Conservation (phyloP, 35 echinoderm and acorn worm genomes). For the Eucidaris tribuloides region DNA sequence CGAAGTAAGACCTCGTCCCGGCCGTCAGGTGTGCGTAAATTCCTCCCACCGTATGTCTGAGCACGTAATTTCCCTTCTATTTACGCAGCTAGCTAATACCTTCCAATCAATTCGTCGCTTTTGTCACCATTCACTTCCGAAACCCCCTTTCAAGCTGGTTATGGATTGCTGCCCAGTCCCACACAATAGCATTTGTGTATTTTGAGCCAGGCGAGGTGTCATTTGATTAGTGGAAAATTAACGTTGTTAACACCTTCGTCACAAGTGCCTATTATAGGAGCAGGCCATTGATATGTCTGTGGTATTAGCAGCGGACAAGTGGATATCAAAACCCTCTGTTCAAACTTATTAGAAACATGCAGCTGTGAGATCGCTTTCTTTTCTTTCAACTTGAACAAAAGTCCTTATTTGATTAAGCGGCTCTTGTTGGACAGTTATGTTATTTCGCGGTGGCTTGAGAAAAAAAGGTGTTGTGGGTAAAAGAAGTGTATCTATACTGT, state of each 20-base stretch:
- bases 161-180: background rate
- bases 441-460: too few relatives aligned
- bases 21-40: conserved; percentile 15
- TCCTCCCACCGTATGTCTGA: background rate
- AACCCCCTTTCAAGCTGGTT: background rate
- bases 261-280: conserved; percentile 1
- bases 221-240: conserved; percentile 32
- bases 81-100: background rate
- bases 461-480: too few relatives aligned
- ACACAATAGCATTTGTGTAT: conserved; percentile 7
- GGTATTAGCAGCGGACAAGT: background rate
- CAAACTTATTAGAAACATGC: conserved; percentile 19
- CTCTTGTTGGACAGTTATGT: too few relatives aligned
- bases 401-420: too few relatives aligned
- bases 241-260: conserved; percentile 9
- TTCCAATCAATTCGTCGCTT: conserved; percentile 11
- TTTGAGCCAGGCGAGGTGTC: conserved; percentile 14
- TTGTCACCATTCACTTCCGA: conserved; percentile 28
- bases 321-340: background rate
- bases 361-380: background rate
- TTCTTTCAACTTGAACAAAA: too few relatives aligned
- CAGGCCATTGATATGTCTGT: conserved; percentile 8
- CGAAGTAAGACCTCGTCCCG: background rate
- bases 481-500: too few relatives aligned
- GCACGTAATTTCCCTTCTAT: conserved; percentile 6